Evolutionary conservation across 2,113 vertebrate species (phyloP), one percentile per base, ranked within the genome.

Genomic region (Cyrtonyx montezumae): DNA sequence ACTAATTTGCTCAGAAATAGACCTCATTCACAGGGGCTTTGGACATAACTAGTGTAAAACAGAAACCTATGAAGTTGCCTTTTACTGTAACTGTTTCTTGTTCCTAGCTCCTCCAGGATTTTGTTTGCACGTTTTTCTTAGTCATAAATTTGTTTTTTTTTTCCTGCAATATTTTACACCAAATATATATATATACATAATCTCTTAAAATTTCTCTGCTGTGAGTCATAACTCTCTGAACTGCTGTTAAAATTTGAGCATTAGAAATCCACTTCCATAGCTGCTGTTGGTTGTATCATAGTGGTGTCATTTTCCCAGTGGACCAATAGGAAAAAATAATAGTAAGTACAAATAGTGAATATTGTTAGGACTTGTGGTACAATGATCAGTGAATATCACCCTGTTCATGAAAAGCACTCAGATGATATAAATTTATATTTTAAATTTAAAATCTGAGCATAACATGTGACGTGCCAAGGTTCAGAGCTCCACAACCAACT

Each of bases 121-220:
- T 85, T 82, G 17, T 34, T 80, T 86, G 11, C 61, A 18, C 8
- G 2, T 86, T 86, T 90, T 37, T 90, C 14, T 6, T 73, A 70
- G 56, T 71, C 15, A 32, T 81, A 90, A 86, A 95, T 93, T 88
- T 86, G 61, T 75, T 40, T 40, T 88, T 80, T 70, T 95, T 90
- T 46, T 70, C 67, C 79, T 80, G 37, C 65, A 75, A 40, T 68
- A 68, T 80, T 80, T 93, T 95, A 37, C 73, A 75, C 37, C 51
- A 46, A 61, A 51, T 80, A 18, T 11, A 58, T n/a, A 51, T 86
- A 59, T 48, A 28, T 16, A 40, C 40, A 40, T 13, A 70, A 86
- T 80, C n/a, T 80, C 76, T 90, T 94, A 76, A 65, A 43, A 94
- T 73, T 32, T 73, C 59, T 58, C 49, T 82, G 48, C 55, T 88